Evolutionary conservation across 2,888 invertebrate species (phyloP).

Genomic region (Zonitis immaculata): DNA sequence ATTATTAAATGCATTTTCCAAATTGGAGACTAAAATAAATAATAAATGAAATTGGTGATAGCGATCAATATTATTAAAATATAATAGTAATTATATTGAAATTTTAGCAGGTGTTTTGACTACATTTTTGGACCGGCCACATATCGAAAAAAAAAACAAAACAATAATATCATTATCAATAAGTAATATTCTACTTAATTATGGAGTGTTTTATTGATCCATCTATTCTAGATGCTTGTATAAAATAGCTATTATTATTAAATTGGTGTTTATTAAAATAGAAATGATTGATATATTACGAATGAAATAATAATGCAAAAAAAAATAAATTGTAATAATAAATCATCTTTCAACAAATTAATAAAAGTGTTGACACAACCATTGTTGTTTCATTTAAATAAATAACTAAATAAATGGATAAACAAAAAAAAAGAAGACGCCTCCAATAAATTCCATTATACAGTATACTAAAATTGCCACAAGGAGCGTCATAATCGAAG

Average conservation of each 20-base stretch:
- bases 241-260: slow-evolving; percentile 21
- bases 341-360: slow-evolving; percentile 15
- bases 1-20: too few species aligned
- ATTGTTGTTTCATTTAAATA: slow-evolving; percentile 1
- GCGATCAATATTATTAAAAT: slow-evolving; percentile 1
- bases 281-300: slow-evolving; percentile 24
- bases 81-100: slow-evolving; percentile 13
- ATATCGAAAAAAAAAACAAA: too few species aligned
- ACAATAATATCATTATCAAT: slow-evolving; percentile 17
- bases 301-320: neutral
- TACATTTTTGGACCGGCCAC: too few species aligned
- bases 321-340: slow-evolving; percentile 15
- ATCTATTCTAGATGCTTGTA: slow-evolving; percentile 17
- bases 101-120: slow-evolving; percentile 13
- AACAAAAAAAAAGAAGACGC: too few species aligned
- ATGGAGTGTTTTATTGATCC: slow-evolving; percentile 19
- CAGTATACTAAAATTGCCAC: too few species aligned
- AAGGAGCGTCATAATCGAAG: too few species aligned
- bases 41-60: neutral
- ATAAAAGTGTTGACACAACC: slow-evolving; percentile 13
- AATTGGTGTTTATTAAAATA: slow-evolving; percentile 24
- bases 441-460: too few species aligned
- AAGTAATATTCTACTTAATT: slow-evolving; percentile 19
- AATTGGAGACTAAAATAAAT: too few species aligned
- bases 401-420: too few species aligned